phyloP scores from a whole-genome alignment of 2,797 vertebrate species.

The Choloepus didactylus region DNA sequence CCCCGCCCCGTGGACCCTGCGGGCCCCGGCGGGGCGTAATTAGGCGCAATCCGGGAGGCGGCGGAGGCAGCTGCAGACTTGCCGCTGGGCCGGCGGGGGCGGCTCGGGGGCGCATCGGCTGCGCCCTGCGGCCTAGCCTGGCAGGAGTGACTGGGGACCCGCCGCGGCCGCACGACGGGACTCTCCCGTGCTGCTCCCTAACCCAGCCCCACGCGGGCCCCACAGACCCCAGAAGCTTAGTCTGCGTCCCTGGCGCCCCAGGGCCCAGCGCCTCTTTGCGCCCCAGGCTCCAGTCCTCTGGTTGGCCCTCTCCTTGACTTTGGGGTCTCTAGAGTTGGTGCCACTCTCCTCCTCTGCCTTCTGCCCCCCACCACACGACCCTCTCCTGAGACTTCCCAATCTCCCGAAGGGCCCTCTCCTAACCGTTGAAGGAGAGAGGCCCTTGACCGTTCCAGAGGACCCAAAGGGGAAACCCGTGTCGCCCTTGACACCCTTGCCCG shows the following conservation, averaged over 20 bases:
- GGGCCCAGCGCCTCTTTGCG: no score
- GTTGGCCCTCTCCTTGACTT: not conserved
- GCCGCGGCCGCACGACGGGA: no score
- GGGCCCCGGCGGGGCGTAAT: conserved; percentile 24
- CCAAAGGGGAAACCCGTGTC: no score
- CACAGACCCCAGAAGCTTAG: not conserved
- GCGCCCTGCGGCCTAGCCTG: not conserved
- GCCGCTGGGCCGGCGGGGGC: not conserved
- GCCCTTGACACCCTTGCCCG: not conserved
- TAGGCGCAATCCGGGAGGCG: conserved; percentile 34
- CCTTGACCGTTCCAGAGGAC: not conserved
- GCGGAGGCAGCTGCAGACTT: conserved; percentile 23
- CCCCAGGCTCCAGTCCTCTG: not conserved
- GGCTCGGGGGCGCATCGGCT: not conserved
- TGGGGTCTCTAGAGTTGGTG: not conserved
- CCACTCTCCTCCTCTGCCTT: not conserved
- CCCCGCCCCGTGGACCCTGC: not conserved
- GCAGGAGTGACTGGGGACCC: not conserved
- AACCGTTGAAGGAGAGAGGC: not conserved
- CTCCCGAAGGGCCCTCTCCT: not conserved
- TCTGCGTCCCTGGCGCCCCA: not conserved
- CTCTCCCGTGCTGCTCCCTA: not conserved
- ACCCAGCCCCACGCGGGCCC: not conserved
- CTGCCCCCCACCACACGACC: no score
- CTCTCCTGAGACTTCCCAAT: not conserved